A percentile compares a stretch with the other conserved stretches of the same genome.
Evolutionary conservation across 2,888 invertebrate genomes (phyloP).

Genomic region (Globia sparganii): DNA sequence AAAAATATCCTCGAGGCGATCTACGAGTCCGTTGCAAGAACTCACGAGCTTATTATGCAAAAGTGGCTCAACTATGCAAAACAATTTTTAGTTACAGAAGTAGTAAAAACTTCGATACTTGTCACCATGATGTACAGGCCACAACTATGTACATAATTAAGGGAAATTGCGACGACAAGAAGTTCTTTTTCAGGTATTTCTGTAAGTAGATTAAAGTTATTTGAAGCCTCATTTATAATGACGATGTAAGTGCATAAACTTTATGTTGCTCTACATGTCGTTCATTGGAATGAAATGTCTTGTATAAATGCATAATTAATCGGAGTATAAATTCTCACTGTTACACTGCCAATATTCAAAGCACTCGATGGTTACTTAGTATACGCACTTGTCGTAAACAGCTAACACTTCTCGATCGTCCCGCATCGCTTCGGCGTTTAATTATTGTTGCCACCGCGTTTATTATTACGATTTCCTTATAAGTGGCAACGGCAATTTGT

Average conservation of each 20-base stretch:
- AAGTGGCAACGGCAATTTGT: constrained; percentile 86
- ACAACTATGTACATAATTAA: constrained; percentile 44
- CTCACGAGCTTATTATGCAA: constrained; percentile 53
- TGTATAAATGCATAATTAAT: constrained; percentile 22
- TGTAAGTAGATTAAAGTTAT: constrained; percentile 23
- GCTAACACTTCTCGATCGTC: constrained; percentile 74
- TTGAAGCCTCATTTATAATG: constrained; percentile 21
- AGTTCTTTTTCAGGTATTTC: constrained; percentile 30
- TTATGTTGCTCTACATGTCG: constrained; percentile 19
- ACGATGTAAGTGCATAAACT: constrained; percentile 11
- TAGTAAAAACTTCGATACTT: constrained; percentile 50
- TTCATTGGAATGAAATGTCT: constrained; percentile 30
- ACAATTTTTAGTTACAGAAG: constrained; percentile 43
- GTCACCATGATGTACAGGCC: constrained; percentile 43
- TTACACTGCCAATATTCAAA: constrained; percentile 32
- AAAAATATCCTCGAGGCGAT: constrained; percentile 38
- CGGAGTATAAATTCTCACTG: constrained; percentile 23
- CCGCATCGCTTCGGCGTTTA: constrained; percentile 85
- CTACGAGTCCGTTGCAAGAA: constrained; percentile 40
- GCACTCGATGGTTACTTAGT: constrained; percentile 20
- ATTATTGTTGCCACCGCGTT: constrained; percentile 83
- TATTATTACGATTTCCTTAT: constrained; percentile 86
- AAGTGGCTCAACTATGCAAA: constrained; percentile 54
- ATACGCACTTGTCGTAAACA: constrained; percentile 47
- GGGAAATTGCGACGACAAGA: constrained; percentile 23